phyloP scores from a whole-genome alignment of 2,888 invertebrate species.

The Allophyes oxyacanthae region DNA sequence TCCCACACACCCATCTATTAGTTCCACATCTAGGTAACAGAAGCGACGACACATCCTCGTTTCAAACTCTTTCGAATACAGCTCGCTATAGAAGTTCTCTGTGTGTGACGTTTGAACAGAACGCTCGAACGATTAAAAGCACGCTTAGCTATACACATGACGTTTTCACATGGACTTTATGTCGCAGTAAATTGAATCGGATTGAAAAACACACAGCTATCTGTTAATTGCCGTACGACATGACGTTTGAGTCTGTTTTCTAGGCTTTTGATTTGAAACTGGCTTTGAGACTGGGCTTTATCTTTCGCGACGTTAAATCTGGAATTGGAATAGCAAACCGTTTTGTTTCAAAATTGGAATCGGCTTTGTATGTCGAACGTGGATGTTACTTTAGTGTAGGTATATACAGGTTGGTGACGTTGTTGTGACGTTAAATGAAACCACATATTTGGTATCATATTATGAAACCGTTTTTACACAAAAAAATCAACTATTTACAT shows the following conservation, averaged over 20 bases:
- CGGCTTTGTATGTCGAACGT: too few species aligned
- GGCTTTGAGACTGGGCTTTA: slow-evolving; percentile 31
- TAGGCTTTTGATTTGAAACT: slow-evolving; percentile 34
- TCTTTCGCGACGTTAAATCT: slow-evolving; percentile 9
- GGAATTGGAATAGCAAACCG: not conserved
- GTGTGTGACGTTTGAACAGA: slow-evolving; percentile 63
- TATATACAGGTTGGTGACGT: too few species aligned
- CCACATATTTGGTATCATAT: too few species aligned
- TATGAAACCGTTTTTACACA: too few species aligned
- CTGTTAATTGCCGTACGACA: slow-evolving; percentile 41
- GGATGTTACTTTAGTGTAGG: too few species aligned
- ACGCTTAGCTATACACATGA: slow-evolving; percentile 48
- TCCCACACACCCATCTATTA: slow-evolving; percentile 35
- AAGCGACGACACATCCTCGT: slow-evolving; percentile 46
- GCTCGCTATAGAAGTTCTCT: slow-evolving; percentile 56
- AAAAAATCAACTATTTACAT: too few species aligned
- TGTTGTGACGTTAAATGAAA: too few species aligned
- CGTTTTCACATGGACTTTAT: slow-evolving; percentile 50
- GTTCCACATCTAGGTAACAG: slow-evolving; percentile 46
- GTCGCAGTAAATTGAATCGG: slow-evolving; percentile 51
- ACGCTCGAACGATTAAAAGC: slow-evolving; percentile 57
- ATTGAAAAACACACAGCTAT: slow-evolving; percentile 47
- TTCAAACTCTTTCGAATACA: slow-evolving; percentile 67
- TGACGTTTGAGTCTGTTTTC: slow-evolving; percentile 25
- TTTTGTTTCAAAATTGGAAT: not conserved